Evolutionary conservation across 2,797 vertebrate species (phyloP), one percentile per base, ranked within the genome.

Genomic region (Rhincodon typus): DNA sequence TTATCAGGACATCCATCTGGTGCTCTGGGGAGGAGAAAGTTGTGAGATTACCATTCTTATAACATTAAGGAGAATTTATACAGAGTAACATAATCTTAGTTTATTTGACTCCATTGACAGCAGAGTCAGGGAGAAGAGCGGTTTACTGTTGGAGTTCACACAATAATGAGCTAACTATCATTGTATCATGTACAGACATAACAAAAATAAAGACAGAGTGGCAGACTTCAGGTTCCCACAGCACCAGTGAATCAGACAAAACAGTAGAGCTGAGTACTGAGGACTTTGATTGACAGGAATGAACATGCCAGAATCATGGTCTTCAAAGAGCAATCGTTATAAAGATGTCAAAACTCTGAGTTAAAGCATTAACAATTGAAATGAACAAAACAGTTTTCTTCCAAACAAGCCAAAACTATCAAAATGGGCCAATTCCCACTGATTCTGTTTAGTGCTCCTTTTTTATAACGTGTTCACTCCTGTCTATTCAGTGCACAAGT

Each of bases 131-230:
- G 57, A 66, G 57, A 34, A 34, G 88, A 23, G 34, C 66, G 21
- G 88, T 34, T 91, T 91, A 67, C 19, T 67, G 30, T 34, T 91
- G 57, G 34, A 67, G 88, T 67, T 67, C 62, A 66, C 88, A 91
- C 57, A 84, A 84, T 38, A 91, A 91, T 67, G 88, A 62, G 62
- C 57, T 66, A 91, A 66, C 57, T 66, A 67, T 91, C 57, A 38
- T 38, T 91, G 34, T 66, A 91, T 91, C 62, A 91, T 91, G 62
- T 91, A 67, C 57, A 91, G 88, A 91, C 88, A 91, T 91, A 91
- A 91, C 88, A 91, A 91, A 67, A 91, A 91, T 91, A 91, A 67
- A 67, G 88, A 91, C 62, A 66, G 88, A 67, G 7, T 19, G 66
- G 7, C 34, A 66, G 88, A 38, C 88, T 67, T 91, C 30, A 38